These are phyloP conservation scores for Cisticola juncidis DNA, from an alignment of 2,113 vertebrate species.

Conservation along the genomic window DNA sequence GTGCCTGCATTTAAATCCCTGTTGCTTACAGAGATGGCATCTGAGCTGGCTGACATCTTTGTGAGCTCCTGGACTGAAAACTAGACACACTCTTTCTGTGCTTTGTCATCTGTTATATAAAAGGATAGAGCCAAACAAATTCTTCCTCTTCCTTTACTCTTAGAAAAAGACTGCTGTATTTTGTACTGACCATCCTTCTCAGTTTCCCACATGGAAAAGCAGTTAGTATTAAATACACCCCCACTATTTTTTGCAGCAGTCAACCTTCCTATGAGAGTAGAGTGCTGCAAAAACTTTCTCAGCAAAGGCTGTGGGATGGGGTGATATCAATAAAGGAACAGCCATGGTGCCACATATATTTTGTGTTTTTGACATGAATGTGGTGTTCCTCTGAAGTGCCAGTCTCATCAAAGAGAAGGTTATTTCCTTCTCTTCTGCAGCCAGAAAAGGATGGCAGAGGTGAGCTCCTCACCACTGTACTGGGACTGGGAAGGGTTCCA, in stretches of 20 bases:
- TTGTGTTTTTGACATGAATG: not conserved
- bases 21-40: not conserved
- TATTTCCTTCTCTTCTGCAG: not conserved
- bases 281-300: not conserved
- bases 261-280: not conserved
- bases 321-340: not conserved
- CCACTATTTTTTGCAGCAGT: not conserved
- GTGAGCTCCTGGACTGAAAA: not conserved
- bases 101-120: not conserved
- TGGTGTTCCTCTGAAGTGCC: not conserved
- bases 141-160: not conserved
- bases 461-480: not conserved
- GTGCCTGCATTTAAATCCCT: not conserved
- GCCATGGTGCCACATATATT: not conserved
- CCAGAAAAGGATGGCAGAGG: fast-evolving
- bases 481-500: not conserved
- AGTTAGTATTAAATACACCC: not conserved
- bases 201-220: not conserved
- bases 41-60: not conserved
- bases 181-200: not conserved
- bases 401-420: not conserved
- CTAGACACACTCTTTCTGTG: not conserved
- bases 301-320: not conserved
- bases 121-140: not conserved
- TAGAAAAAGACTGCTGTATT: not conserved